These are phyloP conservation scores for Drosophila orosa DNA, from an alignment of 1,140 invertebrate species.

Conservation along the genomic window DNA sequence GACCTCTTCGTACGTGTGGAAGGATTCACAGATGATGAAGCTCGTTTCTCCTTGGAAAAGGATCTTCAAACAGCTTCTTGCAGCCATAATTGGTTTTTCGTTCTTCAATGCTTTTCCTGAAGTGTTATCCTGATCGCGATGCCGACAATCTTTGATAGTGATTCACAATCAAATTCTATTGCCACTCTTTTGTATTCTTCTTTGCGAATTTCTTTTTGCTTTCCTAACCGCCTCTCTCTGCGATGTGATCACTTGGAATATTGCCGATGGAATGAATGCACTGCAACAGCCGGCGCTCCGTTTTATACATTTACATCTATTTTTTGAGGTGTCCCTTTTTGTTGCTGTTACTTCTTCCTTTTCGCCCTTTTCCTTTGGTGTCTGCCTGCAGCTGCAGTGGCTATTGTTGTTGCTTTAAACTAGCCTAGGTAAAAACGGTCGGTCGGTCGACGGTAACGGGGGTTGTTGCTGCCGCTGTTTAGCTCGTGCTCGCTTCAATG, in stretches of 20 bases:
- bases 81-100: constrained; percentile 25
- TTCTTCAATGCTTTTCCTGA: constrained; percentile 4
- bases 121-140: background rate
- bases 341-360: background rate
- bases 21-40: constrained; percentile 49
- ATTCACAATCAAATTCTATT: background rate
- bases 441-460: constrained; percentile 21
- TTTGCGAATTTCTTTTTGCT: background rate
- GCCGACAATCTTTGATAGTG: background rate
- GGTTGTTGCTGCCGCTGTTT: constrained; percentile 23
- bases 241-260: constrained; percentile 31
- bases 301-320: constrained; percentile 31
- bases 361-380: background rate
- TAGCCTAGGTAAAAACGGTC: constrained; percentile 23
- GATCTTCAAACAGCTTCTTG: constrained; percentile 56
- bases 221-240: background rate
- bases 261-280: constrained; percentile 40
- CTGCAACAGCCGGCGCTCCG: constrained; percentile 22
- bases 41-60: constrained; percentile 55
- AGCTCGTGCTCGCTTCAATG: constrained; percentile 34
- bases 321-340: constrained; percentile 7
- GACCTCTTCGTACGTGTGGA: constrained; percentile 57
- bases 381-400: constrained; percentile 36
- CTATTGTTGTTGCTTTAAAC: background rate
- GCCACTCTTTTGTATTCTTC: background rate